Conservation (phyloP, 1,140 invertebrate species). For the Eubasilissa regina region DNA sequence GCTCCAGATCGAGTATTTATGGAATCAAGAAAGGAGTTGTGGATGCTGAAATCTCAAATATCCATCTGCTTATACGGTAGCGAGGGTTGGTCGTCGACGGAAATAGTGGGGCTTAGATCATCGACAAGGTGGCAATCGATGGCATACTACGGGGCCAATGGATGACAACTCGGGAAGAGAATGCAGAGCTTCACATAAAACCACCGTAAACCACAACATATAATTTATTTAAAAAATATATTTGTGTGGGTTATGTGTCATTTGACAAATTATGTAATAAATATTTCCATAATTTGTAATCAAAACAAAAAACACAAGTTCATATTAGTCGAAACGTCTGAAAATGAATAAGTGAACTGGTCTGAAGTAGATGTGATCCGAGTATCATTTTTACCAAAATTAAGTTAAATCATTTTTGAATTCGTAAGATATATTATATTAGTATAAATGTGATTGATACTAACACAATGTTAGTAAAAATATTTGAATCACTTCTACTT, state of each 20-base stretch:
- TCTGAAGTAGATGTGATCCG: no score
- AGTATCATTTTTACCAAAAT: no score
- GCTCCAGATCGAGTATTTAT: conserved; percentile 50
- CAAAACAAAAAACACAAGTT: no score
- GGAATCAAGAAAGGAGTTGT: conserved; percentile 33
- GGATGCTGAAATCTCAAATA: conserved; percentile 56
- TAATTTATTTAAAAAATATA: neutral
- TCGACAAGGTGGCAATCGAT: conserved; percentile 56
- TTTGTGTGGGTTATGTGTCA: neutral
- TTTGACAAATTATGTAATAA: neutral
- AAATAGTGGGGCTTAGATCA: conserved; percentile 57
- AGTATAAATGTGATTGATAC: no score
- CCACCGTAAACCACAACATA: conserved; percentile 6
- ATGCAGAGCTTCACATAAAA: neutral
- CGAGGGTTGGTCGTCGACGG: conserved; percentile 36
- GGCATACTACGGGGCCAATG: conserved; percentile 9
- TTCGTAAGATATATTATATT: no score
- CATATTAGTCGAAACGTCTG: no score
- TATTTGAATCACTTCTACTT: no score
- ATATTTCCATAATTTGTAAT: no score
- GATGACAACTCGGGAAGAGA: neutral
- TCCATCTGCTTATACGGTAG: conserved; percentile 58
- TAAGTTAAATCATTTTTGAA: no score
- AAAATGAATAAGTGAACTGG: no score
- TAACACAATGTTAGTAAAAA: no score